Percentiles rank a stretch among this genome's conserved stretches.
Evolutionary conservation across 2,888 invertebrate species (phyloP).

Genomic region (Slavum lentiscoides): DNA sequence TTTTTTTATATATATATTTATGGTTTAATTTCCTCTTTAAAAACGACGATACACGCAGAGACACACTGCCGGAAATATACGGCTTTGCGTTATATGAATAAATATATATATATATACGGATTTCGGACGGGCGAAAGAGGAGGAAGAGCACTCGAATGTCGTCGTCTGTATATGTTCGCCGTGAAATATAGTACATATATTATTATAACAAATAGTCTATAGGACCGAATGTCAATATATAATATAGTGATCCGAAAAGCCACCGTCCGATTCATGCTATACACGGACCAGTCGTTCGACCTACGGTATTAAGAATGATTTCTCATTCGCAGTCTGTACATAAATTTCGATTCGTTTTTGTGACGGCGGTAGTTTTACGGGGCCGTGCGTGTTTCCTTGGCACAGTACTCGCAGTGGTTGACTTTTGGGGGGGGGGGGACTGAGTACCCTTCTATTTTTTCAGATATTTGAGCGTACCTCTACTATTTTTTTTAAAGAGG

Average conservation of each 20-base stretch:
- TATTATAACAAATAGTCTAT: slow-evolving; percentile 47
- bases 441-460: too few species aligned
- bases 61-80: neutral
- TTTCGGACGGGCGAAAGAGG: too few species aligned
- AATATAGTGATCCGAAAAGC: slow-evolving; percentile 43
- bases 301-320: slow-evolving; percentile 37
- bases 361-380: neutral
- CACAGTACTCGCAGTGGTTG: too few species aligned
- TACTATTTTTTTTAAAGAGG: too few species aligned
- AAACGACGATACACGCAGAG: neutral
- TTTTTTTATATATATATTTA: slow-evolving; percentile 49
- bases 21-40: slow-evolving; percentile 41
- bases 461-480: too few species aligned
- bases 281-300: slow-evolving; percentile 5
- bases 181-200: slow-evolving; percentile 35
- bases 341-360: slow-evolving; percentile 31
- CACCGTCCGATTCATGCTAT: slow-evolving; percentile 43
- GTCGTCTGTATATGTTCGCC: neutral
- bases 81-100: neutral
- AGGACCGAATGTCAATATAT: slow-evolving; percentile 33
- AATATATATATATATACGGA: too few species aligned
- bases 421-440: too few species aligned
- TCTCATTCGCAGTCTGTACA: neutral
- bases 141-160: neutral
- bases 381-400: too few species aligned